Conservation (phyloP, 2,797 vertebrate genomes). For the Podarcis lilfordi region DNA sequence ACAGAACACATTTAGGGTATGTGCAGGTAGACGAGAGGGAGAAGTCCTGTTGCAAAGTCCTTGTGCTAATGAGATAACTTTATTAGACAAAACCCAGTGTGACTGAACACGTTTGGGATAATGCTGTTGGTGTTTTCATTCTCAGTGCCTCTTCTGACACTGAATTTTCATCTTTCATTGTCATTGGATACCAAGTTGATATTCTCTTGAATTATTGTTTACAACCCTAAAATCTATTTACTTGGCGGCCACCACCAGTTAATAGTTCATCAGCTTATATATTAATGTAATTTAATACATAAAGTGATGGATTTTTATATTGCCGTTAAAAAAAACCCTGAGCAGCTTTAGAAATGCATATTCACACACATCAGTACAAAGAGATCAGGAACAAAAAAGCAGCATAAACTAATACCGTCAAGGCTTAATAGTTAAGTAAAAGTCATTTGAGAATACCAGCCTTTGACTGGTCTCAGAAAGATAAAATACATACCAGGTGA, state of each 20-base stretch:
- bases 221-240: background rate
- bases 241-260: background rate
- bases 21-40: too few species aligned
- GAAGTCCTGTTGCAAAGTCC: too few species aligned
- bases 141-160: background rate
- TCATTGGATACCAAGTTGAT: background rate
- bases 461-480: background rate
- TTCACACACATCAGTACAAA: too few species aligned
- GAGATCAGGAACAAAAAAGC: background rate
- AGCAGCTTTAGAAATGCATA: too few species aligned
- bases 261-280: background rate
- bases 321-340: too few species aligned
- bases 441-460: background rate
- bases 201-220: too few species aligned
- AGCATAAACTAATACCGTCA: background rate
- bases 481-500: background rate
- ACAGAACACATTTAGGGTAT: too few species aligned
- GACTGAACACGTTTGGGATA: background rate
- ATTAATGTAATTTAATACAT: background rate
- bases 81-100: background rate
- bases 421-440: background rate
- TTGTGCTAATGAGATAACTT: too few species aligned
- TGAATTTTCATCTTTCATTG: background rate
- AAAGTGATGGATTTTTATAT: background rate
- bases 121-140: background rate